Evolutionary conservation across 1,140 invertebrate species (phyloP).

Genomic region (Calliopsis andreniformis): DNA sequence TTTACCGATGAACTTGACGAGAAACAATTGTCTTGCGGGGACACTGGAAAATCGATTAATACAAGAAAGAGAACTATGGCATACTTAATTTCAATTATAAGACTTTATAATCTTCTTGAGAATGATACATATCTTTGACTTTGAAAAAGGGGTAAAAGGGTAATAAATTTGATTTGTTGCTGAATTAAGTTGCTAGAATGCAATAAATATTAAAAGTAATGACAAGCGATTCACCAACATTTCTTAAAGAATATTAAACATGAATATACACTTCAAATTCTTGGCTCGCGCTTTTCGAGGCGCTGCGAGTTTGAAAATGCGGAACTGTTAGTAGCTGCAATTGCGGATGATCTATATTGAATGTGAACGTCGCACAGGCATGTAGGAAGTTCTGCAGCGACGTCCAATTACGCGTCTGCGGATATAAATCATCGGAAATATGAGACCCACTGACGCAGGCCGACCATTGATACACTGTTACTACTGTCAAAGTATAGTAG

Average conservation of each 20-base stretch:
- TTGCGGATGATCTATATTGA: constrained; percentile 53
- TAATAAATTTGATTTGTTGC: too few relatives aligned
- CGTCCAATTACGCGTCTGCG: constrained; percentile 63
- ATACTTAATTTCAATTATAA: too few relatives aligned
- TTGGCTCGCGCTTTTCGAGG: not conserved
- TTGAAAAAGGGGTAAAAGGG: too few relatives aligned
- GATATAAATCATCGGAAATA: constrained; percentile 68
- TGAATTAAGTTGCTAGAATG: too few relatives aligned
- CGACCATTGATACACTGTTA: constrained; percentile 42
- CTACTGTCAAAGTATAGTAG: constrained; percentile 10
- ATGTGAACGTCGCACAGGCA: constrained; percentile 21
- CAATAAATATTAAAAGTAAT: too few relatives aligned
- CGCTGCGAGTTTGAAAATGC: constrained; percentile 5
- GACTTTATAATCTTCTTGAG: too few relatives aligned
- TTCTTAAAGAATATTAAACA: not conserved
- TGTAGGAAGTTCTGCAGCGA: constrained; percentile 53
- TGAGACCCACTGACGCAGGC: constrained; percentile 40
- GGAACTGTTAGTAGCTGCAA: constrained; percentile 33
- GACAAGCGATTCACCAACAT: too few relatives aligned
- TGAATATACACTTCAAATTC: not conserved
- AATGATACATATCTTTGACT: too few relatives aligned
- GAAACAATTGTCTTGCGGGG: not conserved
- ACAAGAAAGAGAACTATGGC: too few relatives aligned
- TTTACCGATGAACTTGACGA: not conserved
- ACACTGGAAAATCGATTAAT: not conserved